Evolutionary conservation across 2,113 vertebrate genomes (phyloP), one percentile per base, ranked within the genome.

Genomic region (Hassar affinis): DNA sequence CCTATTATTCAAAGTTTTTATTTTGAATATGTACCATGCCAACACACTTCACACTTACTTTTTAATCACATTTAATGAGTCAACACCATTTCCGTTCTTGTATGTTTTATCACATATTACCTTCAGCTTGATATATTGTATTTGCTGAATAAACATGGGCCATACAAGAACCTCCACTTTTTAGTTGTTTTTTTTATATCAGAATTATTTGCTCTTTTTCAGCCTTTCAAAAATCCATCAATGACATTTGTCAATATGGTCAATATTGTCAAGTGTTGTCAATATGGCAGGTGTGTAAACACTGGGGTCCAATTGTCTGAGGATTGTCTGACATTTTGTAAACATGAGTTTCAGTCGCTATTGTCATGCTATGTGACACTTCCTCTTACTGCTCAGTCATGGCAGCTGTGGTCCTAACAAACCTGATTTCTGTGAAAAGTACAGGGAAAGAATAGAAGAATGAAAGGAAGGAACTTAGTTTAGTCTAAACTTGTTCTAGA

Each of bases 201-300:
- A 33, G 15, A 5, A 35, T 49, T 27, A 17, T 27, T 74, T 74
- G 42, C 25, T 49, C 25, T 52, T 49, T 75, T 51, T 77, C 30
- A 54, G 51, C 4, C 51, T 76, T 76, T 33, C 47, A 52, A 35
- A 35, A 72, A 54, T 42, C 4, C 17, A 15, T 45, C 20, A 42
- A 27, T 69, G 35, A n/a, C 35, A 38, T 35, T 62, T 66, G 51
- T n/a, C n/a, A n/a, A n/a, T 49, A 68, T 7, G 38, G 51, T n/a
- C n/a, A n/a, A n/a, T n/a, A n/a, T n/a, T n/a, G n/a, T n/a, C 33
- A 45, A 33, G 15, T 61, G 66, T 54, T 66, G 47, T 10, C 59
- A 54, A 17, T 54, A 80, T 38, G 22, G 79, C 69, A 82, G 56
- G 69, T 75, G 62, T 72, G 80, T 75, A 33, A 30, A 76, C 56